Conservation (phyloP, 2,113 vertebrate species). For the Toxostoma redivivum region DNA sequence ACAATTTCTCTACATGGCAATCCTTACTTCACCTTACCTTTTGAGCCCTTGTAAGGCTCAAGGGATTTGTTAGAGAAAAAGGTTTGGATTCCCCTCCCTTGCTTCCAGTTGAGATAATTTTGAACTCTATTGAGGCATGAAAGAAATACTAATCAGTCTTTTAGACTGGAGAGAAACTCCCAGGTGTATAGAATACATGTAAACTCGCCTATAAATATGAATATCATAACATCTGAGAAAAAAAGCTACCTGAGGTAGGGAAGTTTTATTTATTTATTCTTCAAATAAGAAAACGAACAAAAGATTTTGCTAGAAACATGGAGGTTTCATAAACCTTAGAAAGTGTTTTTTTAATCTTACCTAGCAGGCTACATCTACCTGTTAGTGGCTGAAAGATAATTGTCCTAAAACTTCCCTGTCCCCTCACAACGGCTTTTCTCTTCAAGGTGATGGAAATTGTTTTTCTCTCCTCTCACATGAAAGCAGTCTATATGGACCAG, state of each 20-base stretch:
- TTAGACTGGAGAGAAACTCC: not conserved
- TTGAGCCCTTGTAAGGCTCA: not conserved
- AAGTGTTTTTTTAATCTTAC: not conserved
- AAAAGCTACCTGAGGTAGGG: not conserved
- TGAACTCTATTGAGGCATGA: slow-evolving; percentile 12
- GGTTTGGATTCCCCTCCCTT: not conserved
- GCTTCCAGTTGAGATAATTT: not conserved
- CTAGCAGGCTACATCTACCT: not conserved
- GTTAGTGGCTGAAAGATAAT: not conserved
- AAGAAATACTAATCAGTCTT: slow-evolving; percentile 49
- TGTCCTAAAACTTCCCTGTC: not conserved
- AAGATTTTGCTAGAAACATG: not conserved
- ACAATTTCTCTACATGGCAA: not conserved
- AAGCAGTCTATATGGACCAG: not conserved
- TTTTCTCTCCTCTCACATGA: not conserved
- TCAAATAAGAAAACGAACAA: not conserved
- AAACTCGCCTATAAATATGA: slow-evolving; percentile 32
- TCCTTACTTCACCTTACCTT: not conserved
- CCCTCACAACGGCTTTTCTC: not conserved
- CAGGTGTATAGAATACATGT: not conserved
- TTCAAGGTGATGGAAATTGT: not conserved
- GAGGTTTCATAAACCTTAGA: not conserved
- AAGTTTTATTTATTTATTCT: not conserved
- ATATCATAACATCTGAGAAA: not conserved
- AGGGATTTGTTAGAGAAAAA: slow-evolving; percentile 25